Conservation (phyloP, 2,797 vertebrate genomes). For the Austrolebias charrua region DNA sequence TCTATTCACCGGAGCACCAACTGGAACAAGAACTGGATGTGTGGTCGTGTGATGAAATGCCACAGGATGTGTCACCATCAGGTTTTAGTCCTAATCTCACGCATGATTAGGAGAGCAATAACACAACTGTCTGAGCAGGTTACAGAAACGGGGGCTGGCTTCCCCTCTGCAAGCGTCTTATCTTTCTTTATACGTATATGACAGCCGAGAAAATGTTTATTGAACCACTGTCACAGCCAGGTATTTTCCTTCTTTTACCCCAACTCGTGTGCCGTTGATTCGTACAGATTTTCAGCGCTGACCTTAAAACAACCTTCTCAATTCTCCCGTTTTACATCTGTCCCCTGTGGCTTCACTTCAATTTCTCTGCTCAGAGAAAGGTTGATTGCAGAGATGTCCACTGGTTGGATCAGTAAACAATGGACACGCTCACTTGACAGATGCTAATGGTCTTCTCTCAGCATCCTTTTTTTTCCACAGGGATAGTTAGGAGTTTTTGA, state of each 20-base stretch:
- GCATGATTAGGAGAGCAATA: slow-evolving; percentile 74
- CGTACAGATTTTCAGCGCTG: slow-evolving; percentile 14
- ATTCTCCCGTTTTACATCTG: slow-evolving; percentile 15
- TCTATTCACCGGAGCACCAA: slow-evolving; percentile 42
- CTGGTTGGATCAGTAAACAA: slow-evolving; percentile 32
- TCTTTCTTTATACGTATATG: slow-evolving; percentile 13
- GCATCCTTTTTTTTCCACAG: slow-evolving; percentile 13
- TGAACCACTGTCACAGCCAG: slow-evolving; percentile 45
- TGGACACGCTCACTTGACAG: slow-evolving; percentile 30
- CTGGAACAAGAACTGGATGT: slow-evolving; percentile 20
- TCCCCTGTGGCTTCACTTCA: slow-evolving; percentile 8
- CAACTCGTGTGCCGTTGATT: slow-evolving; percentile 8
- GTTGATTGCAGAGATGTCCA: slow-evolving; percentile 28
- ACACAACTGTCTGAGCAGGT: slow-evolving; percentile 66
- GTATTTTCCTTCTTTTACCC: not conserved
- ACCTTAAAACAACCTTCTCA: slow-evolving; percentile 44
- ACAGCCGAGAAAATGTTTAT: slow-evolving; percentile 46
- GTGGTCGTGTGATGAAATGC: slow-evolving; percentile 28
- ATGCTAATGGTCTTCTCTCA: slow-evolving; percentile 41
- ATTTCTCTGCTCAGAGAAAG: slow-evolving; percentile 17
- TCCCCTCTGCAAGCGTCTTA: slow-evolving; percentile 8
- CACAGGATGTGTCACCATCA: slow-evolving; percentile 55
- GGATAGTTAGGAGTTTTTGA: not conserved
- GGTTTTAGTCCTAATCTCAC: slow-evolving; percentile 69
- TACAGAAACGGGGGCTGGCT: slow-evolving; percentile 40